These are phyloP conservation scores for Pteronotus mesoamericanus DNA, from an alignment of 2,797 vertebrate species.

Conservation along the genomic window DNA sequence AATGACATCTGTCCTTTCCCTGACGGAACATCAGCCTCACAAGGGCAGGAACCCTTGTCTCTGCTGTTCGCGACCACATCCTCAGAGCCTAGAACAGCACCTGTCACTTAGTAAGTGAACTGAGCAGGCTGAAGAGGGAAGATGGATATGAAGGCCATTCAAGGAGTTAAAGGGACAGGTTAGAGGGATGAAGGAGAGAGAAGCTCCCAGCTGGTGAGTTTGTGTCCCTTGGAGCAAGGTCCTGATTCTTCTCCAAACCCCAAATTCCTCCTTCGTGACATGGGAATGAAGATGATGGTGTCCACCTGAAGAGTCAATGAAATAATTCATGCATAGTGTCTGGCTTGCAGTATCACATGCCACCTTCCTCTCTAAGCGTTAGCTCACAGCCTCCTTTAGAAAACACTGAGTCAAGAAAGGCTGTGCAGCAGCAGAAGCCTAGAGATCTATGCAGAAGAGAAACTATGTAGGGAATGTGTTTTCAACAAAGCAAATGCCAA, in stretches of 20 bases:
- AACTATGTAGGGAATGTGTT: constrained; percentile 53
- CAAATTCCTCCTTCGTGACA: background rate
- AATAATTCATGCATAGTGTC: background rate
- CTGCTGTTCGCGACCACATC: accelerated
- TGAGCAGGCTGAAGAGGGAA: background rate
- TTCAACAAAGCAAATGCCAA: constrained; percentile 10
- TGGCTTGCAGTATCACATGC: accelerated
- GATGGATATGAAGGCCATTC: background rate
- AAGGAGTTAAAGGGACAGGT: background rate
- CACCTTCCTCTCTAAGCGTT: background rate
- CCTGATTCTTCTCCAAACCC: background rate
- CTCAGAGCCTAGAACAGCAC: background rate
- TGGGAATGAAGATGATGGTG: background rate
- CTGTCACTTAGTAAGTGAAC: background rate
- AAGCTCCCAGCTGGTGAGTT: background rate
- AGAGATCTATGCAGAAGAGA: background rate
- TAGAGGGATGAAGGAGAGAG: background rate
- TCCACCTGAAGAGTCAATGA: background rate
- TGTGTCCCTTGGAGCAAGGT: background rate
- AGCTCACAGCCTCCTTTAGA: background rate
- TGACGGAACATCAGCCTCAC: background rate
- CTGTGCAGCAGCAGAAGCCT: background rate
- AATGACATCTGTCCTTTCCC: background rate
- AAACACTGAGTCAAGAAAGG: background rate
- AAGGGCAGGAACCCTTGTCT: background rate